Percentiles rank a stretch among this genome's conserved stretches.
Conservation (phyloP, 2,797 vertebrate genomes). For the Cynopterus sphinx region DNA sequence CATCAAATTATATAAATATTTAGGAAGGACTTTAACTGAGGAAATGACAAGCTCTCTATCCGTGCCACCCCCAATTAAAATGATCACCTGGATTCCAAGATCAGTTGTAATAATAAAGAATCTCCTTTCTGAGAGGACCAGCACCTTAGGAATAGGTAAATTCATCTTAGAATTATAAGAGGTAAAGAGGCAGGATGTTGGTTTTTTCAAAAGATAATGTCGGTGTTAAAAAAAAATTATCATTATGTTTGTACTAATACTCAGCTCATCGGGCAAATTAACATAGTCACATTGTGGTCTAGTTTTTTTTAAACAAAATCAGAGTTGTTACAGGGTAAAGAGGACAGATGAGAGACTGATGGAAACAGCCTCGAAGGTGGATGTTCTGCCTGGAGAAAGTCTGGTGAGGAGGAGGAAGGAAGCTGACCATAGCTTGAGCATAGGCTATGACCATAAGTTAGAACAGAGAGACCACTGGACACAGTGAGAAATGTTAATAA, state of each 20-base stretch:
- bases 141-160: neutral
- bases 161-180: neutral
- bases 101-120: neutral
- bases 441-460: neutral
- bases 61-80: neutral
- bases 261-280: neutral
- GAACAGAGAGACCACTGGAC: neutral
- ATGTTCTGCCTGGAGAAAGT: neutral
- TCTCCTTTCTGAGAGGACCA: neutral
- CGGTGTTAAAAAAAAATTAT: neutral
- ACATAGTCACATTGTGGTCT: neutral
- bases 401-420: neutral
- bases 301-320: neutral
- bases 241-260: neutral
- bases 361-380: neutral
- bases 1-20: neutral
- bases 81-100: neutral
- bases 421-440: neutral
- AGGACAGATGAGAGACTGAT: neutral
- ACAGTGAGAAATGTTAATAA: neutral
- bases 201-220: neutral
- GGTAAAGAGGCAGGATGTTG: neutral
- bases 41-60: neutral
- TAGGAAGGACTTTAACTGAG: neutral
- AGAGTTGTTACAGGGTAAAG: neutral